Percentiles rank a stretch among this genome's conserved stretches.
These are phyloP conservation scores for Echinarachnius parma DNA, from an alignment of 53 echinoderm and acorn worm genomes.

Conservation along the genomic window DNA sequence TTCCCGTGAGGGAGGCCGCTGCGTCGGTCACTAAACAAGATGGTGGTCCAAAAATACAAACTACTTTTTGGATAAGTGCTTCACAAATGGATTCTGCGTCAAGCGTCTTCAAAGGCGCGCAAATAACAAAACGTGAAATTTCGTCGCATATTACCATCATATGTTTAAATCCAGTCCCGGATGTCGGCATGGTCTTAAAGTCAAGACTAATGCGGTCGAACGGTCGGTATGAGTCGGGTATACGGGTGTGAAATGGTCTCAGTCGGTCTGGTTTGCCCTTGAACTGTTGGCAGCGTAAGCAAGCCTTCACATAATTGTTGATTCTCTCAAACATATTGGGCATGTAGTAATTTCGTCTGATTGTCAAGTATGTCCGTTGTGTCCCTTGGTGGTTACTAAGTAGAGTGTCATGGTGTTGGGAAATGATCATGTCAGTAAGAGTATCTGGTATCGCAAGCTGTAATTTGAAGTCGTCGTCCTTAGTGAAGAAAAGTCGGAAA, in stretches of 20 bases:
- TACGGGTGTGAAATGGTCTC: conserved; percentile 45
- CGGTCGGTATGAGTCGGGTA: conserved; percentile 56
- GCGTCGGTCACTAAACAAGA: conserved; percentile 39
- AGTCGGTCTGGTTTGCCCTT: conserved; percentile 46
- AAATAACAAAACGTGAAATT: conserved; percentile 50
- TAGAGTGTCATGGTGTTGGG: conserved; percentile 51
- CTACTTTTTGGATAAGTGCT: conserved; percentile 42
- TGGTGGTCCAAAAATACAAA: conserved; percentile 50
- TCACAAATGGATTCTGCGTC: conserved; percentile 57
- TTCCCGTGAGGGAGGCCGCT: conserved; percentile 40
- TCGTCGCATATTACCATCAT: conserved; percentile 62
- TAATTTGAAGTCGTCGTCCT: conserved; percentile 36
- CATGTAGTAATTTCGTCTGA: conserved; percentile 57
- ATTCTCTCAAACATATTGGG: conserved; percentile 56
- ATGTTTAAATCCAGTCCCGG: conserved; percentile 41
- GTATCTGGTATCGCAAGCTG: conserved; percentile 51
- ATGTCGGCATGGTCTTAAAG: conserved; percentile 58
- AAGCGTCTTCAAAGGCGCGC: conserved; percentile 48
- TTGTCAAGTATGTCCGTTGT: conserved; percentile 51
- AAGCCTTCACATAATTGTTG: conserved; percentile 39
- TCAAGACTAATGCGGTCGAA: conserved; percentile 57
- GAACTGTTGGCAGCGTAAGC: conserved; percentile 52
- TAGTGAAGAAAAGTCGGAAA: conserved; percentile 41
- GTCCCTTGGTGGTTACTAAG: conserved; percentile 58
- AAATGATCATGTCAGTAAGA: conserved; percentile 46